phyloP scores from a whole-genome alignment of 2,888 invertebrate genomes.

The Deilephila elpenor region DNA sequence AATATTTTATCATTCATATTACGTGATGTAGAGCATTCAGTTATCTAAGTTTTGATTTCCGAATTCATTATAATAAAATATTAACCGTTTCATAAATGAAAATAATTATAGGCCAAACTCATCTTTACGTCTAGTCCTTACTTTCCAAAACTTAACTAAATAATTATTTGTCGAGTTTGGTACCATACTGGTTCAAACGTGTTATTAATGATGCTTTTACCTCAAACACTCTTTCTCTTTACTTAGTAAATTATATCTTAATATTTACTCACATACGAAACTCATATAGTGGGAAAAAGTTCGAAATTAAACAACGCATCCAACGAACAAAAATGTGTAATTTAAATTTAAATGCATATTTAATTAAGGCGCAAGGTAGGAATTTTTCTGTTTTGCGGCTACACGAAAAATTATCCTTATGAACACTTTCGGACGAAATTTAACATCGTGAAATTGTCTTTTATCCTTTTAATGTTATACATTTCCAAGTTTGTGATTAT shows the following conservation, averaged over 20 bases:
- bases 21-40: no score
- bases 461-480: not conserved
- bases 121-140: no score
- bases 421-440: not conserved
- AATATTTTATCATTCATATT: no score
- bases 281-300: conserved; percentile 28
- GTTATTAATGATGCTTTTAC: not conserved
- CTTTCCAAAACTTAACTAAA: no score
- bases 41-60: no score
- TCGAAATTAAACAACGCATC: conserved; percentile 12
- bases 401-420: not conserved
- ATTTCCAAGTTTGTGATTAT: not conserved
- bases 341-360: conserved; percentile 22
- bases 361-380: conserved; percentile 2
- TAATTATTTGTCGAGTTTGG: not conserved
- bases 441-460: not conserved
- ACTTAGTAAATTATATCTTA: not conserved
- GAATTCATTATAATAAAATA: no score
- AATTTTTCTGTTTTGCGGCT: conserved; percentile 4
- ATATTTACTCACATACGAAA: not conserved
- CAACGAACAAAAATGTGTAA: conserved; percentile 1
- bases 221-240: not conserved
- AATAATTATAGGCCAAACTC: no score
- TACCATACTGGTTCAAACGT: not conserved
- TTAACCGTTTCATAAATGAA: no score